Conservation (phyloP, 2,888 invertebrate genomes). For the Drosophila mercatorum region DNA sequence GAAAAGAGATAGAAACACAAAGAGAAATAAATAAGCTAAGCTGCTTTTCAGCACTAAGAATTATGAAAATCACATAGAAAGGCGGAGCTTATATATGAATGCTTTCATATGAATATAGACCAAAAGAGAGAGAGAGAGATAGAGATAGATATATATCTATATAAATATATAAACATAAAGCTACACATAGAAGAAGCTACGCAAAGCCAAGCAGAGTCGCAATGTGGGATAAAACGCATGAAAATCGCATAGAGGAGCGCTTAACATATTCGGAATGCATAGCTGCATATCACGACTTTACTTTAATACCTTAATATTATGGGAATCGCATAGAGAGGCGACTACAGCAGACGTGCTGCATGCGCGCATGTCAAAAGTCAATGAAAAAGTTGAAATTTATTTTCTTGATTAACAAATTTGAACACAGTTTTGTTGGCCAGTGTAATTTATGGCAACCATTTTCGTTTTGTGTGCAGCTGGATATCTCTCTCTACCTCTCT, state of each 20-base stretch:
- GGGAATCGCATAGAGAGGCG: constrained; percentile 1
- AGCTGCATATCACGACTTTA: too few species aligned
- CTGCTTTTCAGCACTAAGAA: too few species aligned
- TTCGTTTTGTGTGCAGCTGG: background rate
- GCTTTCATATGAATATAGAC: too few species aligned
- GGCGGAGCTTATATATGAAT: too few species aligned
- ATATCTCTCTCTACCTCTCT: background rate
- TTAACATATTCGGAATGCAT: too few species aligned
- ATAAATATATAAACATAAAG: background rate
- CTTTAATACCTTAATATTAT: too few species aligned
- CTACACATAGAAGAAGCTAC: background rate
- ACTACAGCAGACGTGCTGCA: background rate
- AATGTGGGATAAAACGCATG: background rate
- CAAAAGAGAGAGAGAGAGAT: background rate
- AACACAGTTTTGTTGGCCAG: background rate
- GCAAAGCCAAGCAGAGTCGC: too few species aligned
- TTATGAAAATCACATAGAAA: too few species aligned
- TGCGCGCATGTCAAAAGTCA: background rate
- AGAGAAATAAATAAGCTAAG: background rate
- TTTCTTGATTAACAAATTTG: background rate
- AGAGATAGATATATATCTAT: too few species aligned
- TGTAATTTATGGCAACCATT: constrained; percentile 17
- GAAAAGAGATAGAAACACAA: background rate
- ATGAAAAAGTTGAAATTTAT: background rate
- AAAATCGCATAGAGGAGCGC: background rate